Percentiles rank a stretch among this genome's conserved stretches.
Conservation (phyloP, 2,797 vertebrate species). For the Poeciliopsis gracilis region DNA sequence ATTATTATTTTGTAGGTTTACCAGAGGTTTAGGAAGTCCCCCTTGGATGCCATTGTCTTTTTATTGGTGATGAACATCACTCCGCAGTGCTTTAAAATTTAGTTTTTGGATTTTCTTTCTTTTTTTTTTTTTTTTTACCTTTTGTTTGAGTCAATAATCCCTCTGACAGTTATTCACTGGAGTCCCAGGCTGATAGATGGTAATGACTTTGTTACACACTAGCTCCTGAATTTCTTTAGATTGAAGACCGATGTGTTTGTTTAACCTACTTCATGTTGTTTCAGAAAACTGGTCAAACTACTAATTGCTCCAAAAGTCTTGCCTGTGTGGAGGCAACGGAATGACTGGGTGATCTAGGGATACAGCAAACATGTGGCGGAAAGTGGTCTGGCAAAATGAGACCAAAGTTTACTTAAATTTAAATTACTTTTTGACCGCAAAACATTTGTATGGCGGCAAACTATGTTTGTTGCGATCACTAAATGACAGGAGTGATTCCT, state of each 20-base stretch:
- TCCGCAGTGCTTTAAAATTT: background rate
- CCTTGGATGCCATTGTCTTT: background rate
- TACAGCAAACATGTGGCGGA: too few relatives aligned
- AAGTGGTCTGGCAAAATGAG: too few relatives aligned
- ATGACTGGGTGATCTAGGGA: too few relatives aligned
- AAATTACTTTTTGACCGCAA: background rate
- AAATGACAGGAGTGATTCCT: slow-evolving; percentile 35
- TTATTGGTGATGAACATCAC: background rate
- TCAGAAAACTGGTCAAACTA: too few relatives aligned
- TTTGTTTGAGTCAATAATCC: too few relatives aligned
- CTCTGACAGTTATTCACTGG: too few relatives aligned
- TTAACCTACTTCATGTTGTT: background rate
- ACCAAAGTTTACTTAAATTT: too few relatives aligned
- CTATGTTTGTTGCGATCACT: background rate
- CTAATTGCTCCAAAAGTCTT: too few relatives aligned
- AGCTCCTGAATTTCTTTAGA: background rate
- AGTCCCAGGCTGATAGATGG: background rate
- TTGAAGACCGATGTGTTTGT: background rate
- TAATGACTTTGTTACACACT: background rate
- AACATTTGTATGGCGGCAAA: background rate
- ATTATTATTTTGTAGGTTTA: too few relatives aligned
- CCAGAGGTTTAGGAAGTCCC: background rate
- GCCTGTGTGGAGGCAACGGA: too few relatives aligned
- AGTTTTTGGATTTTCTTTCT: too few relatives aligned
- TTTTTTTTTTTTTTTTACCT: too few relatives aligned